Percentiles rank a stretch among this genome's conserved stretches.
phyloP scores from a whole-genome alignment of 2,113 vertebrate genomes.

The Dicaeum eximium region DNA sequence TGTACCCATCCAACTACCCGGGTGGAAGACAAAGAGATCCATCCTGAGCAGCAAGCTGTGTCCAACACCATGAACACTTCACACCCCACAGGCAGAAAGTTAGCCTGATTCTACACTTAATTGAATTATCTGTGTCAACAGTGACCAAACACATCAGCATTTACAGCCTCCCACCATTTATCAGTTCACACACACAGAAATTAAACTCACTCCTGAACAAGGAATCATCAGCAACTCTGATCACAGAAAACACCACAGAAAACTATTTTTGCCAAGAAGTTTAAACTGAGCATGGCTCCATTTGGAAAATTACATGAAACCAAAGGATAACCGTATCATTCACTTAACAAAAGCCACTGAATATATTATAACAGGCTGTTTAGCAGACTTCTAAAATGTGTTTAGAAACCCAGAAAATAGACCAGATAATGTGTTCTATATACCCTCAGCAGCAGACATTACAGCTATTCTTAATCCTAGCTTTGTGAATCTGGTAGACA shows the following conservation, averaged over 20 bases:
- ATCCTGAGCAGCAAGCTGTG: neutral
- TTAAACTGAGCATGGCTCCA: neutral
- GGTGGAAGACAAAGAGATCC: neutral
- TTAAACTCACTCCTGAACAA: neutral
- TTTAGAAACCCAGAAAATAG: neutral
- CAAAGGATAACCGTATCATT: neutral
- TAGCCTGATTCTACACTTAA: neutral
- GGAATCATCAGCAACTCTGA: neutral
- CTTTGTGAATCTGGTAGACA: constrained; percentile 10
- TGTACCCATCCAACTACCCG: neutral
- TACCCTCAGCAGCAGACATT: neutral
- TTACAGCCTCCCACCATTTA: neutral
- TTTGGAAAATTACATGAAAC: neutral
- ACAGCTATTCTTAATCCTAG: constrained; percentile 26
- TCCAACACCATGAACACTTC: neutral
- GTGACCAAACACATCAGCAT: neutral
- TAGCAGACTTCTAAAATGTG: neutral
- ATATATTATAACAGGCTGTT: neutral
- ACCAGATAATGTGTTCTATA: neutral
- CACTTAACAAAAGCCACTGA: neutral
- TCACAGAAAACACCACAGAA: neutral
- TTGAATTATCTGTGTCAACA: neutral
- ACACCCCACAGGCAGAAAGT: neutral
- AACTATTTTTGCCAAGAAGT: neutral
- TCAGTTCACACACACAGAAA: neutral